Evolutionary conservation across 2,797 vertebrate genomes (phyloP).

Genomic region (Phataginus tricuspis): DNA sequence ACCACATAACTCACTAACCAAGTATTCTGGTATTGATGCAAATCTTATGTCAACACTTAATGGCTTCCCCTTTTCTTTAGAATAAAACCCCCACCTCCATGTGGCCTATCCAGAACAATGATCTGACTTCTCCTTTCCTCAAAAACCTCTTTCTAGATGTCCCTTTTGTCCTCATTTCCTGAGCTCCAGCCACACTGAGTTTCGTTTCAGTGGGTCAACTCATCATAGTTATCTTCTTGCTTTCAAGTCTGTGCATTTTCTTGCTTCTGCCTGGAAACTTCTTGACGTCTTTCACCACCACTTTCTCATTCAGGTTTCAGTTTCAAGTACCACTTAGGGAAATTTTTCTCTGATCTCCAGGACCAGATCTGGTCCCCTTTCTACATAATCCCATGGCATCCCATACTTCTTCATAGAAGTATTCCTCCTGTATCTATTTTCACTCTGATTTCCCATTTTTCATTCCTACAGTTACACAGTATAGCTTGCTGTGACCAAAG

Average conservation of each 20-base stretch:
- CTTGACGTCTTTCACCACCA: not conserved
- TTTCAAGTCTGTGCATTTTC: not conserved
- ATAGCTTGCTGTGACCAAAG: not conserved
- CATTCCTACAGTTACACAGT: not conserved
- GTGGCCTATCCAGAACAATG: not conserved
- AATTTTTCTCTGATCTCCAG: not conserved
- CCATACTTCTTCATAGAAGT: not conserved
- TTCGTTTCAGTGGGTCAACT: not conserved
- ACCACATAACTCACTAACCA: not conserved
- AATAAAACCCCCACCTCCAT: not conserved
- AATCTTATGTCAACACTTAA: not conserved
- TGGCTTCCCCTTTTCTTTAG: not conserved
- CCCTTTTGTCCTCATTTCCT: not conserved
- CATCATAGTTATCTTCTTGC: not conserved
- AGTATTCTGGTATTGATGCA: not conserved
- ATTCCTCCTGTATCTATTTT: not conserved
- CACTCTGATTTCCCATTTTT: not conserved
- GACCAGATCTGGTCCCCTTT: not conserved
- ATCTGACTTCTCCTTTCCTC: not conserved
- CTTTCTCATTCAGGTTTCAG: not conserved
- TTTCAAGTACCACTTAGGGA: not conserved
- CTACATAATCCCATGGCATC: not conserved
- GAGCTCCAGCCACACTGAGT: not conserved
- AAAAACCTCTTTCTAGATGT: not conserved
- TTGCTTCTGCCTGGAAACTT: not conserved